Percentiles rank a stretch among this genome's conserved stretches.
These are phyloP conservation scores for Halisarca cf. caerulea DNA, from an alignment of 37 sponge, comb jelly and placozoan genomes.

Conservation along the genomic window DNA sequence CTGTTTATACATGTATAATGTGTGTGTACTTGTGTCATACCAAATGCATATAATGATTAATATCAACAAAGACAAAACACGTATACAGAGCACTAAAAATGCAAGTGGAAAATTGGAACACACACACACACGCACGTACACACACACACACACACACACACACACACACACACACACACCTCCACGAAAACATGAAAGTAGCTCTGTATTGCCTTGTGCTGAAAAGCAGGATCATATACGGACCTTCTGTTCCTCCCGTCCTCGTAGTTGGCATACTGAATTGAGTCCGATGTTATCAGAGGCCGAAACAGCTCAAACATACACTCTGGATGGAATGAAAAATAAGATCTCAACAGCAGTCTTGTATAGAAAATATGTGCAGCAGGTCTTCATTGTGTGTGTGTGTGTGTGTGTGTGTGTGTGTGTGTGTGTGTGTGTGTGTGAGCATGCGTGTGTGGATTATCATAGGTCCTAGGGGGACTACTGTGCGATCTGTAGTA, in stretches of 20 bases:
- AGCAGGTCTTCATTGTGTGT: too few relatives aligned
- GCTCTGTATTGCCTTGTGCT: background rate
- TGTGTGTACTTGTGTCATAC: background rate
- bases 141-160: too few relatives aligned
- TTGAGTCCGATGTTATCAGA: conserved; percentile 1
- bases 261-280: conserved; percentile 28
- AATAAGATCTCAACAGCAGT: background rate
- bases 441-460: too few relatives aligned
- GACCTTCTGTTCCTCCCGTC: conserved; percentile 20
- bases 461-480: too few relatives aligned
- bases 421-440: too few relatives aligned
- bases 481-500: too few relatives aligned
- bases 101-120: too few relatives aligned
- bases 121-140: too few relatives aligned
- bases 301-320: conserved; percentile 26
- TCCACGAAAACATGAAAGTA: conserved; percentile 21
- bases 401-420: too few relatives aligned
- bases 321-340: background rate
- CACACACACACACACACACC: background rate
- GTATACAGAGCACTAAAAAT: too few relatives aligned
- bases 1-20: background rate
- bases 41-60: background rate
- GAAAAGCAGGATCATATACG: background rate
- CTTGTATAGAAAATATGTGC: background rate
- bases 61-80: too few relatives aligned